Base-by-base conservation (phyloP, 1,140 invertebrate genomes). In the Tetragnatha versicolor region DNA sequence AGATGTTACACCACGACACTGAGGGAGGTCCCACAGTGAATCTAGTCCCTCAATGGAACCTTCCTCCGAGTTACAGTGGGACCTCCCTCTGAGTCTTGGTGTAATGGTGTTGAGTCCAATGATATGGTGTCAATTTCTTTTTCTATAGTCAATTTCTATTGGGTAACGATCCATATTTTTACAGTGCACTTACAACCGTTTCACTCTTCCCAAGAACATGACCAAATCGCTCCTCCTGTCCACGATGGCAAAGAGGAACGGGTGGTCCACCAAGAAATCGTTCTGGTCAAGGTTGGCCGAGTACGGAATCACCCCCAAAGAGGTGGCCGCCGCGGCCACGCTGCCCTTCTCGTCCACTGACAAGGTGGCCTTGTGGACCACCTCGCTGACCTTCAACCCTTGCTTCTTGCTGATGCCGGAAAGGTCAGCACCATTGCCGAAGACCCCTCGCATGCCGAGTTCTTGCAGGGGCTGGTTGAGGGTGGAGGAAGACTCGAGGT, bases 401-500 rank as follows among this genome's bases (percentile, higher is more conserved):
- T 20, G n/a, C 3, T 33, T 29, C 12, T 25, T 22, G 20, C 27
- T 68, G 27, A 68, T 68, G 3, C 65, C 65, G 0, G 42, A 20
- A 33, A 68, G 35, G 31, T 68, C 42, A 1, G 45, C 65, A 12
- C 7, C 27, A n/a, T n/a, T n/a, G n/a, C 20, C 45, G 14, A 72
- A 72, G 6, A 58, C 27, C 12, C 14, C 17, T 5, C 20, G 25
- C 9, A 20, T 27, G 0, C 69, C 69, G 0, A 72, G 25, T 0
- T 17, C 51, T 42, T 58, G 14, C 22, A 72, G 35, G 25, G 47
- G 10, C 27, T 17, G 9, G 7, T 27, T 25, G 7, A 72, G 25
- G 3, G 35, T 33, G 0, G 37, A 58, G 0, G 33, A 22, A 12
- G 37, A 72, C 58, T 92, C 90, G 79, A 94, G 92, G 80, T 91